phyloP scores from a whole-genome alignment of 2,797 vertebrate species.

The Pitangus sulphuratus region DNA sequence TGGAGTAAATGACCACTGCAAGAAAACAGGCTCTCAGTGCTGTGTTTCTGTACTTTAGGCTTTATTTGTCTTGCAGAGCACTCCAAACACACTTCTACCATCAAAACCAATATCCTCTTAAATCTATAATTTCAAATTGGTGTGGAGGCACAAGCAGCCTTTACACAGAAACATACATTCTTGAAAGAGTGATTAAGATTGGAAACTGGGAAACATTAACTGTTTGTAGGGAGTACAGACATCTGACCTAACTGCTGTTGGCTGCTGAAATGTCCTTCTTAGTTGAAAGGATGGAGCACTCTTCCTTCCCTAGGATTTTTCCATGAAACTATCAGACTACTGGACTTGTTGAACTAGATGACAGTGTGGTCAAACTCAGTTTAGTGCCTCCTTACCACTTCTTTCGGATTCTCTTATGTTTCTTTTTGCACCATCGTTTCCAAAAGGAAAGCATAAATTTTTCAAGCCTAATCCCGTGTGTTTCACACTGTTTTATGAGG shows the following conservation, averaged over 20 bases:
- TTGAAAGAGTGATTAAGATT: background rate
- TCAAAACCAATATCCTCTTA: background rate
- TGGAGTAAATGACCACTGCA: background rate
- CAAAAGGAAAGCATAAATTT: background rate
- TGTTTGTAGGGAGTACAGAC: background rate
- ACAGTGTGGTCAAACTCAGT: background rate
- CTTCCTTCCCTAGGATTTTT: background rate
- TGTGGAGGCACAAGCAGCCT: background rate
- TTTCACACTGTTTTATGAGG: background rate
- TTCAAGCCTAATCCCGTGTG: background rate
- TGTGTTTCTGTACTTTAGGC: background rate
- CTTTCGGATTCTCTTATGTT: background rate
- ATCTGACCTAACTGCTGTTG: background rate
- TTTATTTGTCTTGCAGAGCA: background rate
- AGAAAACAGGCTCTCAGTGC: background rate
- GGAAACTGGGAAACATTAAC: background rate
- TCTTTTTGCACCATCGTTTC: background rate
- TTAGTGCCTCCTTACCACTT: background rate
- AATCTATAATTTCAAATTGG: background rate
- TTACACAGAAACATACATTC: background rate
- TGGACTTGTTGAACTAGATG: background rate
- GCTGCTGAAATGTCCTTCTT: background rate
- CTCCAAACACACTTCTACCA: background rate
- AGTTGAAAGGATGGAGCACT: background rate
- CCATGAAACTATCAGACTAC: background rate